Evolutionary conservation across 2,888 invertebrate species (phyloP), one percentile per base, ranked within the genome.

Genomic region (Callyntrura sp.): DNA sequence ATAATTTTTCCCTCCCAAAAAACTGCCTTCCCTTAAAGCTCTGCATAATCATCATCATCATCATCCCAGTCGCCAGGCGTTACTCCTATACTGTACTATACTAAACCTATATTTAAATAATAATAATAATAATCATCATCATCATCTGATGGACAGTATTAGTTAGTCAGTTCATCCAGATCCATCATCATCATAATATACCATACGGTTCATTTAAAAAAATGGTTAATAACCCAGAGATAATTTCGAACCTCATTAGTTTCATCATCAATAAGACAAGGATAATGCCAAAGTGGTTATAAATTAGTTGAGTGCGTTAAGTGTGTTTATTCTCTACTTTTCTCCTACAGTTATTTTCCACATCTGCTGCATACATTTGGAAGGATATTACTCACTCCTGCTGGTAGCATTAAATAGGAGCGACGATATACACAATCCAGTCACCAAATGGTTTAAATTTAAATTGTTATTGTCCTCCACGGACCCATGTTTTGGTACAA

Each of bases 1-100:
- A 35, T 70, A 70, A n/a, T 81, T 28, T 55, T 81, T 70, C 87
- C 87, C 79, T 48, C 51, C 62, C 48, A 57, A 70, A 51, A 55
- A 60, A 35, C 35, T 60, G 60, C 60, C 60, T 79, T 57, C 79
- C 57, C 78, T 43, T 35, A 48, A n/a, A 73, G 23, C 73, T 48
- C 35, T 20, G 25, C 76, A 76, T 76, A 25, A 68, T 68, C 20
- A 48, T 73, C 48, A 48, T 73, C 45, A 48, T 79, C 60, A 79
- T n/a, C 28, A 14, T 12, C 55, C n/a, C n/a, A n/a, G 20, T 70
- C 8, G 43, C 9, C 20, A 79, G 79, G 51, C 23, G 76, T 76
- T 25, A 25, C 76, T 48, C n/a, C 48, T 17, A 73, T n/a, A 9
- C 2, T 35, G 6, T 6, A 35, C 35, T 14, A 48, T 73, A 73